Evolutionary conservation across 1,140 invertebrate species (phyloP), one percentile per base, ranked within the genome.

Genomic region (Bradynema listronoti): DNA sequence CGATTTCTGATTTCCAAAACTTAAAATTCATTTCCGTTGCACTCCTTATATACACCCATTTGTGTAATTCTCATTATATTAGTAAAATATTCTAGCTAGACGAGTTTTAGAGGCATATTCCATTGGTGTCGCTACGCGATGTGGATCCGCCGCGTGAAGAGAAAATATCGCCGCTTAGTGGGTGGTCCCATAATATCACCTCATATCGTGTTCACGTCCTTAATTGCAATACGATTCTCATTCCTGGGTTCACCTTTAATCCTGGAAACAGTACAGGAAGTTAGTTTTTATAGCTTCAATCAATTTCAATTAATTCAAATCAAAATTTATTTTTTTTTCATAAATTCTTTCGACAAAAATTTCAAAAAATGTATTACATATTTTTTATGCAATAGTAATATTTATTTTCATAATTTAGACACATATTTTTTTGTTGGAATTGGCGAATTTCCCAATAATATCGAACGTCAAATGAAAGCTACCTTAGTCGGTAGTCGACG

Each of bases 191-290:
- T 41, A 71, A 67, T 51, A 51, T 73, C 29, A 55, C 71, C 9
- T 73, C 70, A 4, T 73, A 73, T 56, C 50, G 71, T 34, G 53
- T 76, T 16, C 73, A 76, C 33, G 63, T 73, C 41, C 30, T 73
- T 14, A 73, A 73, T 58, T 73, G 71, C 39, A 73, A 73, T 49
- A 73, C 71, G n/a, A 62, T 73, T 41, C 59, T 73, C 7, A 65
- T 73, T 22, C 70, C 70, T 14, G 71, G 70, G 2, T 72, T 72
- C 47, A 61, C 47, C 47, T 75, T 56, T 54, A 53, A 71, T 50
- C 30, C 32, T 3, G 25, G 54, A 41, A 57, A 58, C n/a, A 52
- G 52, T 19, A 56, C 70, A 29, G 34, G 33, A 56, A 60, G 69
- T 74, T 51, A 29, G 45, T 36, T 58, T 39, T 22, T 32, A 25